Conservation (phyloP, 2,113 vertebrate genomes). For the Chloebia gouldiae region DNA sequence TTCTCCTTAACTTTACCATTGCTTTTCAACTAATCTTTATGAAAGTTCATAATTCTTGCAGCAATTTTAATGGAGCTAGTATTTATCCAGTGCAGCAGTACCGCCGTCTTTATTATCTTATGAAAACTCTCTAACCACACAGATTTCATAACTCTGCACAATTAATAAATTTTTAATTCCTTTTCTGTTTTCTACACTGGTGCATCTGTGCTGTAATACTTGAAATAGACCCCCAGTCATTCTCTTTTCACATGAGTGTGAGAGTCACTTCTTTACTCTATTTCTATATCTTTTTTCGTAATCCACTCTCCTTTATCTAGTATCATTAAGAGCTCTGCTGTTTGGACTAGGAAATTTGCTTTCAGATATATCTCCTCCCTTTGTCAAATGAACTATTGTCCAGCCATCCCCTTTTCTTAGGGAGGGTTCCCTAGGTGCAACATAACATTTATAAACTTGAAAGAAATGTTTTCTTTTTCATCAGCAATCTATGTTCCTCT, state of each 20-base stretch:
- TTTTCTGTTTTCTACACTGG: neutral
- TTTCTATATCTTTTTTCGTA: neutral
- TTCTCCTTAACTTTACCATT: neutral
- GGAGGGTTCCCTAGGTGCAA: fast-evolving
- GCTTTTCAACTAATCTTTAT: neutral
- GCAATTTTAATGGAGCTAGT: neutral
- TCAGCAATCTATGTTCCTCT: neutral
- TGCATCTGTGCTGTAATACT: neutral
- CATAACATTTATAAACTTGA: neutral
- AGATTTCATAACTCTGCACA: neutral
- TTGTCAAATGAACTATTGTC: neutral
- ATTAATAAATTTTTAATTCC: neutral
- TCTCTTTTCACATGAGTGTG: neutral
- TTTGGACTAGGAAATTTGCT: neutral
- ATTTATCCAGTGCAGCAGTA: neutral
- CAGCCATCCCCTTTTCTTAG: neutral
- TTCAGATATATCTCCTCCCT: neutral
- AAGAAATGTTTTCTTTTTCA: neutral
- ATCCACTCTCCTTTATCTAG: neutral
- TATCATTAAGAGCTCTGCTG: neutral
- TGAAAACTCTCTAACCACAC: neutral
- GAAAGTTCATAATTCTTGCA: neutral
- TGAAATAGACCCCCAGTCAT: fast-evolving
- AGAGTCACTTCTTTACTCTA: neutral
- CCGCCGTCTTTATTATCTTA: neutral